A percentile compares a stretch with the other conserved stretches of the same genome.
These are phyloP conservation scores for Tortrix viridana DNA, from an alignment of 2,888 invertebrate genomes.

Conservation along the genomic window DNA sequence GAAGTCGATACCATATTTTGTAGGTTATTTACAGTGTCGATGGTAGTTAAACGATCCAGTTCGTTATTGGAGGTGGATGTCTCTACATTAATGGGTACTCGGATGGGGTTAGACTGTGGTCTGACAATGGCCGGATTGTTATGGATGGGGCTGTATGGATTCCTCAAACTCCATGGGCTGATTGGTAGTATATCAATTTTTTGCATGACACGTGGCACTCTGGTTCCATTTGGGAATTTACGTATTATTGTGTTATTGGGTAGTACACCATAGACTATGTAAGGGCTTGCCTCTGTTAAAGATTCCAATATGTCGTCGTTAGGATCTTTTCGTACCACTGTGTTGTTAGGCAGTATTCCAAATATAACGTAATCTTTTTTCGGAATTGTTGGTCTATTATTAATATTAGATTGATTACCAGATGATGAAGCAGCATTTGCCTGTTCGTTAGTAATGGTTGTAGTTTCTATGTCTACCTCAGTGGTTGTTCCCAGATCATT, in stretches of 20 bases:
- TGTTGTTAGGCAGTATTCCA: conserved; percentile 91
- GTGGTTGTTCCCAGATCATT: conserved; percentile 53
- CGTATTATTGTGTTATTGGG: conserved; percentile 91
- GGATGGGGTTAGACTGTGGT: conserved; percentile 84
- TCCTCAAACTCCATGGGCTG: conserved; percentile 84
- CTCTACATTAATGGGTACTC: conserved; percentile 88
- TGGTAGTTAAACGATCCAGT: conserved; percentile 78
- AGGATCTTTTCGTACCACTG: conserved; percentile 90
- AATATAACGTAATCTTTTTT: conserved; percentile 89
- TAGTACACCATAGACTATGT: conserved; percentile 89
- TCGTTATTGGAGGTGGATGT: conserved; percentile 84
- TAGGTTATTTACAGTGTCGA: conserved; percentile 84
- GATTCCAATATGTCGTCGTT: conserved; percentile 86
- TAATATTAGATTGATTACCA: conserved; percentile 53
- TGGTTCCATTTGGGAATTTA: conserved; percentile 91
- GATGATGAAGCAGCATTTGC: conserved; percentile 51
- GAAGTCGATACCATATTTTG: conserved; percentile 81
- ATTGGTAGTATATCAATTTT: conserved; percentile 85
- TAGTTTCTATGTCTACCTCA: conserved; percentile 48
- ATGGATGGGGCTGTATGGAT: conserved; percentile 85
- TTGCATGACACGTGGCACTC: conserved; percentile 87
- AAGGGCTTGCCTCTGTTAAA: conserved; percentile 88
- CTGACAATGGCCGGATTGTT: conserved; percentile 83
- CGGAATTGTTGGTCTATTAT: conserved; percentile 66
- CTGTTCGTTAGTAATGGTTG: conserved; percentile 48